phyloP scores from a whole-genome alignment of 37 sponge, comb jelly and placozoan species.

The Chondrosia reniformis region DNA sequence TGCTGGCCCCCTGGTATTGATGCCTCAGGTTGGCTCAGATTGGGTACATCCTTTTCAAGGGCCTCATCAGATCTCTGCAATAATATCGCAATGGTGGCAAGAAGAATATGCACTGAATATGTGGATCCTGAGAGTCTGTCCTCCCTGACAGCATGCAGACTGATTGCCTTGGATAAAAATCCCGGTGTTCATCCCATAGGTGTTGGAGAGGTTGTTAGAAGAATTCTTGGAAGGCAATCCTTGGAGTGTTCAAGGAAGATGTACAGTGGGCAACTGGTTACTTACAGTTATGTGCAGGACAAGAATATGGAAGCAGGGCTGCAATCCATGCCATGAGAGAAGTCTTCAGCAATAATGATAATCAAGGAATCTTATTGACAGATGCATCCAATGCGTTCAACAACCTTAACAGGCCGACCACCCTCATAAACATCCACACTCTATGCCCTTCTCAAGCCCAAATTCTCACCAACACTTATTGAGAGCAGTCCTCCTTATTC shows the following conservation, averaged over 20 bases:
- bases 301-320: neutral
- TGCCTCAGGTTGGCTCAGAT: neutral
- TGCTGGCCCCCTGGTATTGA: neutral
- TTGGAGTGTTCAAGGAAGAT: neutral
- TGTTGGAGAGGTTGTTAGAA: neutral
- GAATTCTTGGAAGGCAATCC: neutral
- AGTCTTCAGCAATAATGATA: neutral
- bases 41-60: neutral
- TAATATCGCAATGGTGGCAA: neutral
- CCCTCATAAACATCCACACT: neutral
- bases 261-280: neutral
- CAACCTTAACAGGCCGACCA: neutral
- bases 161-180: too few relatives aligned
- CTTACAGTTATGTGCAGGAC: neutral
- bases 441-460: neutral
- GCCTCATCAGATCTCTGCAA: too few relatives aligned
- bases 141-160: too few relatives aligned
- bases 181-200: too few relatives aligned
- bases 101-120: neutral
- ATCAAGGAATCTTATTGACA: neutral
- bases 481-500: neutral
- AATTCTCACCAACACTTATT: neutral
- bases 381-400: neutral
- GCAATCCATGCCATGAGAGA: conserved; percentile 1
- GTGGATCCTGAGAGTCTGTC: neutral